These are phyloP conservation scores for Notolabrus celidotus DNA, from an alignment of 2,797 vertebrate genomes.

Conservation along the genomic window DNA sequence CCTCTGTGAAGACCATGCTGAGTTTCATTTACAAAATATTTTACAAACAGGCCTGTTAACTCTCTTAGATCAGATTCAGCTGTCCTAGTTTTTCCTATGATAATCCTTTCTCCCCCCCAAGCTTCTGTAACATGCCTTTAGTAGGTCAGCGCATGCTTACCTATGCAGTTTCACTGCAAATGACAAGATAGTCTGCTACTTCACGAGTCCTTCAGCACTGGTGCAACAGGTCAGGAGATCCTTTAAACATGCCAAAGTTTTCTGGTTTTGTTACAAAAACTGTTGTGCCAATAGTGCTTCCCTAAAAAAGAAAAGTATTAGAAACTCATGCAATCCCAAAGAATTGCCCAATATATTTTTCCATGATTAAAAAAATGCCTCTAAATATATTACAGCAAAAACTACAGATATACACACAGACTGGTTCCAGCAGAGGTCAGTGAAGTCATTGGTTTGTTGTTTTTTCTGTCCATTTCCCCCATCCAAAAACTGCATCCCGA, in stretches of 20 bases:
- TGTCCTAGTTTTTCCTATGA: slow-evolving; percentile 23
- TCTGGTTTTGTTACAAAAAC: slow-evolving; percentile 70
- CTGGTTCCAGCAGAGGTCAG: slow-evolving; percentile 76
- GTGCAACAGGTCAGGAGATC: slow-evolving; percentile 43
- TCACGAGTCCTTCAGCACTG: slow-evolving; percentile 41
- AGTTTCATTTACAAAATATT: slow-evolving; percentile 71
- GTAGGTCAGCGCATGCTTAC: slow-evolving; percentile 48
- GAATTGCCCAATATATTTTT: slow-evolving; percentile 83
- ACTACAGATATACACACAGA: slow-evolving; percentile 86
- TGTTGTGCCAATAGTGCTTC: slow-evolving; percentile 73
- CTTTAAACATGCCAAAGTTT: slow-evolving; percentile 68
- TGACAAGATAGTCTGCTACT: slow-evolving; percentile 24
- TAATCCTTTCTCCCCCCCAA: slow-evolving; percentile 13
- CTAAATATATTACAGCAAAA: slow-evolving; percentile 87
- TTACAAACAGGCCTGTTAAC: slow-evolving; percentile 63
- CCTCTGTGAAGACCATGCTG: slow-evolving; percentile 71
- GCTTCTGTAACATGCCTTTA: slow-evolving; percentile 39
- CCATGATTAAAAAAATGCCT: slow-evolving; percentile 84
- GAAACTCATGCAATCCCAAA: slow-evolving; percentile 84
- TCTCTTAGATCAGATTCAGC: slow-evolving; percentile 23
- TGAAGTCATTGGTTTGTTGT: slow-evolving; percentile 60
- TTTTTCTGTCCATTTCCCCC: slow-evolving; percentile 24
- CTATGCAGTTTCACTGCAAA: slow-evolving; percentile 42
- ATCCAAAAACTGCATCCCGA: slow-evolving; percentile 35
- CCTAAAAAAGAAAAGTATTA: slow-evolving; percentile 80